Evolutionary conservation across 2,797 vertebrate species (phyloP), one percentile per base, ranked within the genome.

Genomic region (Podargus strigoides): DNA sequence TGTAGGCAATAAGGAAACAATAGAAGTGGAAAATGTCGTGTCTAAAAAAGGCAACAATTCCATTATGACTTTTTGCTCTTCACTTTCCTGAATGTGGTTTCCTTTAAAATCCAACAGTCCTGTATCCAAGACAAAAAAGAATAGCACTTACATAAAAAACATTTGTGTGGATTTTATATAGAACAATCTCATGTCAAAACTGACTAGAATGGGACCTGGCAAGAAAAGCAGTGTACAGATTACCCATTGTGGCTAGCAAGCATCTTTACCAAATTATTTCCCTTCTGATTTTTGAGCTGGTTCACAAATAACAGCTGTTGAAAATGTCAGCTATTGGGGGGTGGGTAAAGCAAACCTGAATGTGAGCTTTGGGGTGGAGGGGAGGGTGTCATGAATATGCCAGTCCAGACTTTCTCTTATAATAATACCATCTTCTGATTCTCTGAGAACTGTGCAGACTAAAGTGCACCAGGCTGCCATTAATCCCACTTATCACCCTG

Each of bases 401-500:
- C 97, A 97, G 97, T 97, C 97, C 97, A 98, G 98, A 98, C 97
- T 98, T 98, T 95, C 97, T 97, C 95, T 96, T 98, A 97, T 98
- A 98, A 98, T 98, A 98, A 98, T 98, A 98, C 98, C 97, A 97
- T 98, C 98, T 98, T 98, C 98, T 93, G 96, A 98, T 98, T 98
- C 98, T 98, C 98, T 94, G 94, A 98, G 97, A 98, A 96, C 98
- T 97, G 97, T 93, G 98, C 97, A 97, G 98, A 98, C 98, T 98
- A 97, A 98, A 98, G 98, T 98, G 98, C 98, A 98, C 98, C 97
- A 97, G 98, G 97, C 98, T 97, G 97, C 98, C 98, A 99, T 99
- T 99, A 99, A 98, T 99, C 98, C 98, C 98, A 99, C 98, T 99
- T 99, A 98, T 98, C 98, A 98, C 97, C 96, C 98, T 98, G 98